Base-by-base conservation (phyloP, 37 sponge, comb jelly and placozoan species). In the Ephydatia muelleri region DNA sequence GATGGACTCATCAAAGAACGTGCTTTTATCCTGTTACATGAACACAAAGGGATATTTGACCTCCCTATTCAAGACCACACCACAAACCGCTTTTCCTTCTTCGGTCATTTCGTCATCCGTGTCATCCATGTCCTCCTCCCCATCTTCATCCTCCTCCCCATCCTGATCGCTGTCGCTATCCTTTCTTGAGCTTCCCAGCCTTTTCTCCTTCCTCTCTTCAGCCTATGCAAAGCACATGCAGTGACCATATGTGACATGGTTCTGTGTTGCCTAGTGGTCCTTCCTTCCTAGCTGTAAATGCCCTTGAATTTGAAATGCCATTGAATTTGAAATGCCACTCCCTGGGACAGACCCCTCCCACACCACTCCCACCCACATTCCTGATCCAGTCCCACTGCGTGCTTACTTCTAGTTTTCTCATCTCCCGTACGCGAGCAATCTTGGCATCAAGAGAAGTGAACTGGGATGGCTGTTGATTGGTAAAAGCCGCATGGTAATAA, bases 1-100 rank as follows among this genome's bases (percentile, higher is more conserved):
- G 11, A 92, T 92, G 23, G 82, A 34, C 28, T 91, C 90, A 36
- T 91, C 92, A 92, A 92, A 97, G 82, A 66, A 89, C 0, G 85
- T 85, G 28, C 39, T 79, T 14, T 79, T 49, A n/a, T 43, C 26
- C 29, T 72, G 57, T 25, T 76, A 32, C 35, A 71, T 14, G 26
- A 76, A 68, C 82, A n/a, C n/a, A n/a, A 75, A 72, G 28, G 73
- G 82, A 47, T n/a, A 0, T 65, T 30, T 34, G 0, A 27, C 23
- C 0, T 8, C 35, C 35, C 29, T 27, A 70, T 14, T 25, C 70
- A 80, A 25, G 6, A 37, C 27, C 27, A 16, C 3, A 21, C 23
- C 16, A 75, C 31, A 23, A 33, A 75, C 76, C 75, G 32, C 36
- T n/a, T 30, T n/a, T 29, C 23, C 48, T 6, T 49, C 48, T 0